Percentiles rank a stretch among this genome's conserved stretches.
These are phyloP conservation scores for Caenorhabditis becei DNA, from an alignment of 2,888 invertebrate species.

Conservation along the genomic window DNA sequence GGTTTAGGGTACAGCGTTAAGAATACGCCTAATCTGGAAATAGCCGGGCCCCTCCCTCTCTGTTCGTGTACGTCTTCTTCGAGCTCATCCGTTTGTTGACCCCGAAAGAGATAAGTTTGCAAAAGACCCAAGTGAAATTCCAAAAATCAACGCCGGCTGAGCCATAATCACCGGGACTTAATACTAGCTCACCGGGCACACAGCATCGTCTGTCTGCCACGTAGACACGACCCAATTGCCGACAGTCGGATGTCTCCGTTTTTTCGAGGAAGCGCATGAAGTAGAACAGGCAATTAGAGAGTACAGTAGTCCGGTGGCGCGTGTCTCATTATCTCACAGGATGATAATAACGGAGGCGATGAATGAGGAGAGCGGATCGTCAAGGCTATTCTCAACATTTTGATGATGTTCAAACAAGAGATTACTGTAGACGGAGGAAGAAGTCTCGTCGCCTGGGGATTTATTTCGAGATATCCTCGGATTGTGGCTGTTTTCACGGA, in stretches of 20 bases:
- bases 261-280: neutral
- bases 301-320: slow-evolving; percentile 22
- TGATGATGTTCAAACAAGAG: neutral
- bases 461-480: too few species aligned
- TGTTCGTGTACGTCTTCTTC: neutral
- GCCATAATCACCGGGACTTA: slow-evolving; percentile 24
- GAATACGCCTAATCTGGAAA: neutral
- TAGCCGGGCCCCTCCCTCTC: neutral
- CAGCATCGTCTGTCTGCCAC: slow-evolving; percentile 27
- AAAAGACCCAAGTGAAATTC: slow-evolving; percentile 10
- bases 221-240: slow-evolving; percentile 15
- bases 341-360: slow-evolving; percentile 29
- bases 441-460: neutral
- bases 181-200: slow-evolving; percentile 37
- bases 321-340: slow-evolving; percentile 42
- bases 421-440: slow-evolving; percentile 23
- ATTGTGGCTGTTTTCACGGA: slow-evolving; percentile 3
- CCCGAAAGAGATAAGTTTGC: slow-evolving; percentile 9
- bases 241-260: neutral
- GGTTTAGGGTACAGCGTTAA: neutral
- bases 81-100: neutral
- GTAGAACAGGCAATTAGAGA: slow-evolving; percentile 15
- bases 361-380: slow-evolving; percentile 23
- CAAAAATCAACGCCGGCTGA: slow-evolving; percentile 40
- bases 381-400: slow-evolving; percentile 34